Evolutionary conservation across 2,797 vertebrate genomes (phyloP).

Genomic region (Antennarius maculatus): DNA sequence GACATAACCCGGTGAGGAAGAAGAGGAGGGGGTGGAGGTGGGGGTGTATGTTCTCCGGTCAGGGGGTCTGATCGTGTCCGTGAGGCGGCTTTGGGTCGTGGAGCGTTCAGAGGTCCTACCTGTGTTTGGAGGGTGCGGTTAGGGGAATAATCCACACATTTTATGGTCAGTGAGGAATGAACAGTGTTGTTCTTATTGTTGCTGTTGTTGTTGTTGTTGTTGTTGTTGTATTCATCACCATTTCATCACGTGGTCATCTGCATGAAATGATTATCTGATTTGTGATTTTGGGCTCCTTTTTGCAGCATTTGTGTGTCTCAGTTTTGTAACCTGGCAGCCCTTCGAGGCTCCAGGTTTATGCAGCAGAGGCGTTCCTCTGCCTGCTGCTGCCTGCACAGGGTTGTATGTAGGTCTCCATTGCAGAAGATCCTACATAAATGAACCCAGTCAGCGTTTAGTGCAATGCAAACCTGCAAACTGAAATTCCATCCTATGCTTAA

Average conservation of each 20-base stretch:
- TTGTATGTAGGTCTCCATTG: conserved; percentile 23
- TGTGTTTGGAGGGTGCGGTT: conserved; percentile 74
- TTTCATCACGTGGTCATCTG: conserved; percentile 27
- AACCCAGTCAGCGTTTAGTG: conserved; percentile 41
- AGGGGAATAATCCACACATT: conserved; percentile 39
- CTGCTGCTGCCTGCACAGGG: conserved; percentile 10
- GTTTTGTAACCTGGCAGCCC: conserved; percentile 31
- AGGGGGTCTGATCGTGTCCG: conserved; percentile 33
- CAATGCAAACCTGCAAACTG: conserved; percentile 35
- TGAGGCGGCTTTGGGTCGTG: conserved; percentile 1
- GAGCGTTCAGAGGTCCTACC: conserved; percentile 31
- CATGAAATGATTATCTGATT: conserved; percentile 15
- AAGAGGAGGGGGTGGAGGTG: conserved; percentile 22
- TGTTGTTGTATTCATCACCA: conserved; percentile 9
- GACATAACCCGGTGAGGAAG: conserved; percentile 77
- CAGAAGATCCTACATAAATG: conserved; percentile 22
- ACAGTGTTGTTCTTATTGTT: neutral
- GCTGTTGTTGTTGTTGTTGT: neutral
- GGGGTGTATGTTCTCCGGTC: conserved; percentile 18
- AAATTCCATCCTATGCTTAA: conserved; percentile 2
- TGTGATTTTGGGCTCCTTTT: conserved; percentile 22
- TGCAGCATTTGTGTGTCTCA: conserved; percentile 38
- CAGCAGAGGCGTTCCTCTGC: conserved; percentile 30
- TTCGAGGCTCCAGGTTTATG: conserved; percentile 30
- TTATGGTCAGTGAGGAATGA: conserved; percentile 28